A percentile compares a stretch with the other conserved stretches of the same genome.
Conservation (phyloP, 2,888 invertebrate genomes). For the Falcaria lacertinaria region DNA sequence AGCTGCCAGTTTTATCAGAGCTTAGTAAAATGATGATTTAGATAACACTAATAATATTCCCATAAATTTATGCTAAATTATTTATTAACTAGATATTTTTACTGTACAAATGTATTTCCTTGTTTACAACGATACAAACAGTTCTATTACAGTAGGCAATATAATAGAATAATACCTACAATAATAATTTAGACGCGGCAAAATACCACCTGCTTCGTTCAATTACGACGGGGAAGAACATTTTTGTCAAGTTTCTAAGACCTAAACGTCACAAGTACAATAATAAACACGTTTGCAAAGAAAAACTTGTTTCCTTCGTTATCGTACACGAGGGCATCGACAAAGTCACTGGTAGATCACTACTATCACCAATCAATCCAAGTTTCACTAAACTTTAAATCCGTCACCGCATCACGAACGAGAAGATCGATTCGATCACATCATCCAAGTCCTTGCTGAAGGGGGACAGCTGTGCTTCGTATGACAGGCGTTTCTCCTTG, state of each 20-base stretch:
- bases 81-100: too few relatives aligned
- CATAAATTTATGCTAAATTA: too few relatives aligned
- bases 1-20: too few relatives aligned
- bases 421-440: constrained; percentile 69
- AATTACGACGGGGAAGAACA: not conserved
- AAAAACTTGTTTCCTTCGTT: not conserved
- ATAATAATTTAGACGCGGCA: too few relatives aligned
- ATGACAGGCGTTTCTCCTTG: constrained; percentile 50
- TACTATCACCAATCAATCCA: constrained; percentile 3
- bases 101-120: too few relatives aligned
- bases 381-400: constrained; percentile 5
- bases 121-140: too few relatives aligned
- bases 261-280: not conserved
- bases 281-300: not conserved
- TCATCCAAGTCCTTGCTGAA: constrained; percentile 73
- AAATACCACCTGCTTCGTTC: not conserved
- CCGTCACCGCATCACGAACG: constrained; percentile 69
- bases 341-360: constrained; percentile 9
- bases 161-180: too few relatives aligned
- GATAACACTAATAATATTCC: too few relatives aligned
- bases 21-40: too few relatives aligned
- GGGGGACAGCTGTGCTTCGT: constrained; percentile 66
- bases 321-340: not conserved
- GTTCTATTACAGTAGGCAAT: too few relatives aligned
- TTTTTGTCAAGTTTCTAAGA: not conserved